Conservation (phyloP, 2,888 invertebrate species). For the Criorhina ranunculi region DNA sequence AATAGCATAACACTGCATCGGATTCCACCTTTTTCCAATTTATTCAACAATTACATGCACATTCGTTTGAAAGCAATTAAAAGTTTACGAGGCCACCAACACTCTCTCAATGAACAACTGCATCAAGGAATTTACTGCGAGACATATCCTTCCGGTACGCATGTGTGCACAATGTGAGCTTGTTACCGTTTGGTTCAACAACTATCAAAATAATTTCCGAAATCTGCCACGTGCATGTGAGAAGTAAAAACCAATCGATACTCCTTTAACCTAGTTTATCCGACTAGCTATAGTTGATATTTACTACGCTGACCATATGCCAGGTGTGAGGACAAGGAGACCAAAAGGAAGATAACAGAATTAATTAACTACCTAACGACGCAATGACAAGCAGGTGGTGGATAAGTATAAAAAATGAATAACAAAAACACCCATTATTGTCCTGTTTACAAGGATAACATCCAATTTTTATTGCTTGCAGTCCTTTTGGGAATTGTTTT, state of each 20-base stretch:
- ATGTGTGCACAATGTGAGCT: background rate
- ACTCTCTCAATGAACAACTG: background rate
- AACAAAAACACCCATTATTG: background rate
- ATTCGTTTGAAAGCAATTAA: constrained; percentile 61
- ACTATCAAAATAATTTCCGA: constrained; percentile 13
- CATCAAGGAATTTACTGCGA: background rate
- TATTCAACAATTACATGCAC: constrained; percentile 21
- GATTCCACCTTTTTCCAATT: constrained; percentile 3
- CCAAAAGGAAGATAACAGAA: constrained; percentile 35
- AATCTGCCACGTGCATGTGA: constrained; percentile 16
- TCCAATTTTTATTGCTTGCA: constrained; percentile 11
- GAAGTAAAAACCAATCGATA: constrained; percentile 25
- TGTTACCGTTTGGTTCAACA: background rate
- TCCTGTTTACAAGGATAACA: constrained; percentile 12
- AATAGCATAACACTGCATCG: background rate
- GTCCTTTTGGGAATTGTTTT: background rate
- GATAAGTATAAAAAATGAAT: constrained; percentile 8
- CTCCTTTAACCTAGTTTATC: constrained; percentile 20
- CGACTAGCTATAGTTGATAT: background rate
- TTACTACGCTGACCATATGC: background rate
- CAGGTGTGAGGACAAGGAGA: background rate
- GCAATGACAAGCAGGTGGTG: background rate
- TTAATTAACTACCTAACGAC: constrained; percentile 40
- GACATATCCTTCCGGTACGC: too few relatives aligned
- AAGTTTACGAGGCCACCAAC: constrained; percentile 35